These are phyloP conservation scores for Tenthredo notha DNA, from an alignment of 2,888 invertebrate species.

Conservation along the genomic window DNA sequence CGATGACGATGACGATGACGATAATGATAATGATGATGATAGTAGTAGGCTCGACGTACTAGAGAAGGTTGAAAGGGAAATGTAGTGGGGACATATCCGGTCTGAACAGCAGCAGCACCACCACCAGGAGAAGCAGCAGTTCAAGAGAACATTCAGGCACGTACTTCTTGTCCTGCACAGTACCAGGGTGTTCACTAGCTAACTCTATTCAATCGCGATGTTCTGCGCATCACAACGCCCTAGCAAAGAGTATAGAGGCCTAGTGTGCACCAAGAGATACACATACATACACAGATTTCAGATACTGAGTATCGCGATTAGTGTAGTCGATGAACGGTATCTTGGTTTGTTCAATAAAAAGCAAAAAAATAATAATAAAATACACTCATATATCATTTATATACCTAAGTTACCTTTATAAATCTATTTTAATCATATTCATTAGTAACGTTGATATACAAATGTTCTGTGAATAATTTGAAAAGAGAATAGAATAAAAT, in stretches of 20 bases:
- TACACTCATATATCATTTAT: no score
- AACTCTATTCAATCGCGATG: not conserved
- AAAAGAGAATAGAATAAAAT: no score
- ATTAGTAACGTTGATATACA: no score
- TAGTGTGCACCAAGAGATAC: not conserved
- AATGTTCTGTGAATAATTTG: no score
- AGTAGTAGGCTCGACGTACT: conserved; percentile 45
- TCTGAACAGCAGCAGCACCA: conserved; percentile 58
- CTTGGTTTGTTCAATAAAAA: not conserved
- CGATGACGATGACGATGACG: conserved; percentile 40
- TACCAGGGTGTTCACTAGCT: not conserved
- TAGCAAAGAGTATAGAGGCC: not conserved
- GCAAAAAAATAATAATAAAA: not conserved
- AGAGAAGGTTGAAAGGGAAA: conserved; percentile 62
- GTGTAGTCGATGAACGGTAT: not conserved
- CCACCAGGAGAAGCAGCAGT: not conserved
- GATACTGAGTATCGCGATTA: not conserved
- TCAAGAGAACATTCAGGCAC: conserved; percentile 64
- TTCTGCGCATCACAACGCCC: not conserved
- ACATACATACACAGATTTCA: not conserved
- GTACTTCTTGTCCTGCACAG: conserved; percentile 33
- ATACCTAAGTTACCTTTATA: no score
- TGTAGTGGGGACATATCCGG: conserved; percentile 67
- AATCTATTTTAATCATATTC: no score
- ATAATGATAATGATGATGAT: conserved; percentile 37